Percentiles rank a stretch among this genome's conserved stretches.
These are phyloP conservation scores for Sialia sialis DNA, from an alignment of 2,113 vertebrate genomes.

Conservation along the genomic window DNA sequence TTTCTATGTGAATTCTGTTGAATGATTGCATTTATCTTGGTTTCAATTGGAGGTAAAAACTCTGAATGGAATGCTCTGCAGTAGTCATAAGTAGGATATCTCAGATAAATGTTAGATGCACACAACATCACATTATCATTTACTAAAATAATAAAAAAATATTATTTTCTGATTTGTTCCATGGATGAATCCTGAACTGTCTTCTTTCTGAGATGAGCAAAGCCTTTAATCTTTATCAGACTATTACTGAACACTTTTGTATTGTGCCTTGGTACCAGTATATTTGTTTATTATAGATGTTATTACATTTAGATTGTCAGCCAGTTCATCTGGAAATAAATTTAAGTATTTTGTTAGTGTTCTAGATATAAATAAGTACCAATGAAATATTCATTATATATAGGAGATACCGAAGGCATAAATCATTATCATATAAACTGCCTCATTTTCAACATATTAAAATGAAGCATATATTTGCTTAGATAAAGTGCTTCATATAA, in stretches of 20 bases:
- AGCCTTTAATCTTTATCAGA: background rate
- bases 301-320: background rate
- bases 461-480: background rate
- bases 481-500: background rate
- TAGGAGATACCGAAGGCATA: background rate
- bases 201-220: background rate
- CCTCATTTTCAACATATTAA: conserved; percentile 13
- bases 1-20: background rate
- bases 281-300: background rate
- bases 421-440: conserved; percentile 37
- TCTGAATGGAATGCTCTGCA: background rate
- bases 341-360: background rate
- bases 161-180: background rate
- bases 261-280: background rate
- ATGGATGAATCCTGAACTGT: background rate
- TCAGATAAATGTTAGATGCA: background rate
- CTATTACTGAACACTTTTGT: background rate
- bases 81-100: background rate
- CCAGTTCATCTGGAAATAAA: background rate
- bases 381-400: background rate
- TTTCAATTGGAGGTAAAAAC: background rate
- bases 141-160: background rate
- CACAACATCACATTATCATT: background rate
- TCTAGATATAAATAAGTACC: background rate
- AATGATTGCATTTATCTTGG: background rate